Base-by-base conservation (phyloP, 2,888 invertebrate species). In the Acanthosoma haemorrhoidale region DNA sequence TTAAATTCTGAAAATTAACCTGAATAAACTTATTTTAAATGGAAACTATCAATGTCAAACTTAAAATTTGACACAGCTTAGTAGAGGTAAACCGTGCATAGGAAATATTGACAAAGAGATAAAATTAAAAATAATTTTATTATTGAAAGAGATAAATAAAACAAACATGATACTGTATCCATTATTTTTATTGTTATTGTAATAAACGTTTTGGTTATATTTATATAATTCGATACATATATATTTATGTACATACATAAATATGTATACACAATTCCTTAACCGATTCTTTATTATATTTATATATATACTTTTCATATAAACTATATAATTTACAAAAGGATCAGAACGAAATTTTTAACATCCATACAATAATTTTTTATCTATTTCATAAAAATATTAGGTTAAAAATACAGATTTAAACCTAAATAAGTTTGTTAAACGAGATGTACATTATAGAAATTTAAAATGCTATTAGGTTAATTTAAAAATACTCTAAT, bases 241-340 rank as follows among this genome's bases (percentile, higher is more conserved):
- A 39, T 64, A 39, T 4, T 36, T 67, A 67, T 67, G 41, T 67
- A 67, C 67, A 67, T 51, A 67, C 18, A 67, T 67, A 67, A 67
- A 67, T 67, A 57, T 67, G 67, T 67, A 51, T 67, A 67, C 67
- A 67, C 67, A 67, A 31, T 51, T 64, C 51, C 67, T 43, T 67
- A 67, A 34, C 21, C 34, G 21, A 34, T 18, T 36, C 60, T 31
- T 31, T 34, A 34, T 60, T 29, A 29, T 29, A 16, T 32, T 32
- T 34, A n/a, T 66, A 60, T 25, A 58, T 18, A 25, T 58, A 58
- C 4, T 13, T 64, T 25, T 31, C 34, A 67, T 67, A 32, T 67
- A 32, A 21, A 38, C 15, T 34, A 64, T 57, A 51, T 57, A 67
- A 32, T 34, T 57, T 67, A 67, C 67, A 67, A 25, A 31, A 51